These are phyloP conservation scores for Myodes glareolus DNA, from an alignment of 2,113 vertebrate species.

Conservation along the genomic window DNA sequence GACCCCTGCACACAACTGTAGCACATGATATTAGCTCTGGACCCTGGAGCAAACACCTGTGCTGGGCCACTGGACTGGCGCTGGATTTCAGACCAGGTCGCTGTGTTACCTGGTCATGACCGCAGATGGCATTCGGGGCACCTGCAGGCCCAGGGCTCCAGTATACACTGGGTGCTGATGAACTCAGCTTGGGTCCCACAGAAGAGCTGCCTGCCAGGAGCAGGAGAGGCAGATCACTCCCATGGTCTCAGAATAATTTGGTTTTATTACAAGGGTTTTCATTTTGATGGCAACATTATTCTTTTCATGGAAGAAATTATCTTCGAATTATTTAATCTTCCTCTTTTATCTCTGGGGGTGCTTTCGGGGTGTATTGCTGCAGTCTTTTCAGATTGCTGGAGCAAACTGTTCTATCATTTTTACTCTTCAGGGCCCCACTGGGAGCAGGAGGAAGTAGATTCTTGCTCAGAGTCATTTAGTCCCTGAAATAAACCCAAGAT, in stretches of 20 bases:
- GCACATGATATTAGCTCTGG: not conserved
- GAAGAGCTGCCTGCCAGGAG: not conserved
- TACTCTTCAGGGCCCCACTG: not conserved
- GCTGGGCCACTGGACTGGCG: not conserved
- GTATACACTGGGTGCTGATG: not conserved
- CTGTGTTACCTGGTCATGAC: not conserved
- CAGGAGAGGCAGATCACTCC: constrained; percentile 46
- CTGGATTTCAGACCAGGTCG: not conserved
- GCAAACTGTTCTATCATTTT: constrained; percentile 7
- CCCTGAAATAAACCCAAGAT: constrained; percentile 48
- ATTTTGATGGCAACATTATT: constrained; percentile 79
- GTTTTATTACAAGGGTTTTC: constrained; percentile 71
- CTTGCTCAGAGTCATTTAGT: constrained; percentile 36
- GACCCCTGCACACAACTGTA: not conserved
- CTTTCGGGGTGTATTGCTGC: constrained; percentile 42
- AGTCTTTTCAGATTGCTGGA: constrained; percentile 58
- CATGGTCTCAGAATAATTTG: constrained; percentile 4
- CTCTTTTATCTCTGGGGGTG: constrained; percentile 61
- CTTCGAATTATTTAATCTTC: constrained; percentile 80
- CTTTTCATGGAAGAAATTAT: constrained; percentile 76
- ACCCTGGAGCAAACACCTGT: not conserved
- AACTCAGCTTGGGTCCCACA: not conserved
- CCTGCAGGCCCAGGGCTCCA: fast-evolving
- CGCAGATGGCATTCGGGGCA: fast-evolving
- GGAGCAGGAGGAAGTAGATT: constrained; percentile 9